These are phyloP conservation scores for Oostethus manadensis DNA, from an alignment of 2,113 vertebrate genomes.

Conservation along the genomic window DNA sequence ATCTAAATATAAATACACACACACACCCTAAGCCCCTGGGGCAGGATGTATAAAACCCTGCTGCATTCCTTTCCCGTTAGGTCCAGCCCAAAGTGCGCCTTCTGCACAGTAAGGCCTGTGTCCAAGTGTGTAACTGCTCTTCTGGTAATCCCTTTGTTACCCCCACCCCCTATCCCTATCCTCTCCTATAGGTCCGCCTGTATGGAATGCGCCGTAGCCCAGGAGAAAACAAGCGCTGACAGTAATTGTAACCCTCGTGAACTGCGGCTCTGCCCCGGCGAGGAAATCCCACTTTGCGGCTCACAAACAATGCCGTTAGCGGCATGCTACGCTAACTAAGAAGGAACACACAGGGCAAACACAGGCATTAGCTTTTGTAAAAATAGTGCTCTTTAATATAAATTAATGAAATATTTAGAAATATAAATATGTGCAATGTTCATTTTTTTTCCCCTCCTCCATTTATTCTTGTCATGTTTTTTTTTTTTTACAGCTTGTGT, in stretches of 20 bases:
- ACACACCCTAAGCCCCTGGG: conserved; percentile 55
- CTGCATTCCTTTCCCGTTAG: conserved; percentile 76
- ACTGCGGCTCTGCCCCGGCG: conserved; percentile 35
- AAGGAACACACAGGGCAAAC: conserved; percentile 46
- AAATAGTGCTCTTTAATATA: conserved; percentile 99
- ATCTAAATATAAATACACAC: conserved; percentile 35
- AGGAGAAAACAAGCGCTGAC: conserved; percentile 29
- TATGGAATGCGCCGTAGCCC: conserved; percentile 44
- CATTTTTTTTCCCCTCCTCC: conserved; percentile 48
- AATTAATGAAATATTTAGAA: conserved; percentile 99
- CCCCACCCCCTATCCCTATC: not conserved
- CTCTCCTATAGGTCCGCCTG: conserved; percentile 23
- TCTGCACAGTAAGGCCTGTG: conserved; percentile 65
- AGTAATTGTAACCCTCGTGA: conserved; percentile 30
- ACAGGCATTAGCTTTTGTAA: conserved; percentile 79
- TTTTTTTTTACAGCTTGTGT: conserved; percentile 87
- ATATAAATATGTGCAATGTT: conserved; percentile 99
- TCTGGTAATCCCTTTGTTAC: conserved; percentile 61
- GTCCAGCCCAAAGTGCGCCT: conserved; percentile 68
- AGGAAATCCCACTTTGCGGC: conserved; percentile 48
- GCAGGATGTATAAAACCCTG: conserved; percentile 71
- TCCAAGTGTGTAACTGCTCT: conserved; percentile 42
- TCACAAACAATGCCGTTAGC: no score
- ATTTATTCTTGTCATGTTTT: conserved; percentile 55
- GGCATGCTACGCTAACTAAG: conserved; percentile 6